These are phyloP conservation scores for Cistogaster globosa DNA, from an alignment of 2,888 invertebrate genomes.

Conservation along the genomic window DNA sequence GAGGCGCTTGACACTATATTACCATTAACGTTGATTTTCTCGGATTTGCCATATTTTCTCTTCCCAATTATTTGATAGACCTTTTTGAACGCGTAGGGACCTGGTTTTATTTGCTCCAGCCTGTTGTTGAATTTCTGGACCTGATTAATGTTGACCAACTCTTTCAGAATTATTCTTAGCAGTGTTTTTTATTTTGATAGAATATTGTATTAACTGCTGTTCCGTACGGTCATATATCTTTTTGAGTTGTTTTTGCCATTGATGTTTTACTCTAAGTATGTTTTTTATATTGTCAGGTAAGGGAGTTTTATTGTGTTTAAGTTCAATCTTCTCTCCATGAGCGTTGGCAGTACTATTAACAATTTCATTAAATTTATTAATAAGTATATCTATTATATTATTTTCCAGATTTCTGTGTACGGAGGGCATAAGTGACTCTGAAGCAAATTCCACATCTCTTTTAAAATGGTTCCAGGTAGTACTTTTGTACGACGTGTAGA, in stretches of 20 bases:
- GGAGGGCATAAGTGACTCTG: background rate
- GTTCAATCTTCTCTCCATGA: background rate
- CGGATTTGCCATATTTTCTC: background rate
- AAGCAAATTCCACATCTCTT: background rate
- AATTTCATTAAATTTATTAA: background rate
- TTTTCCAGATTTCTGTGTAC: background rate
- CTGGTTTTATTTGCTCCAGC: slow-evolving; percentile 21
- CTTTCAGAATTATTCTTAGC: slow-evolving; percentile 16
- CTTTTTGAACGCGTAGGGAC: slow-evolving; percentile 14
- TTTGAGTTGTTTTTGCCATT: slow-evolving; percentile 18
- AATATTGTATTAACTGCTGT: background rate
- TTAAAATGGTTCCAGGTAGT: slow-evolving; percentile 10
- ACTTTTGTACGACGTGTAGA: slow-evolving; percentile 26
- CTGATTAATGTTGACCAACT: slow-evolving; percentile 20
- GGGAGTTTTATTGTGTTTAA: background rate
- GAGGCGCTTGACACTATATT: background rate
- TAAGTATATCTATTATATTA: background rate
- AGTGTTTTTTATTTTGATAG: slow-evolving; percentile 28
- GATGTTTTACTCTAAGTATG: background rate
- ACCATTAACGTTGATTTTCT: background rate
- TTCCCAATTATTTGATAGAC: background rate
- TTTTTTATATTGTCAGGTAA: slow-evolving; percentile 22
- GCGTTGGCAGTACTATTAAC: background rate
- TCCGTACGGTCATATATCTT: slow-evolving; percentile 7
- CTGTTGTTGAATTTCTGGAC: slow-evolving; percentile 5